These are phyloP conservation scores for Saxicola maurus DNA, from an alignment of 2,797 vertebrate genomes.

Conservation along the genomic window DNA sequence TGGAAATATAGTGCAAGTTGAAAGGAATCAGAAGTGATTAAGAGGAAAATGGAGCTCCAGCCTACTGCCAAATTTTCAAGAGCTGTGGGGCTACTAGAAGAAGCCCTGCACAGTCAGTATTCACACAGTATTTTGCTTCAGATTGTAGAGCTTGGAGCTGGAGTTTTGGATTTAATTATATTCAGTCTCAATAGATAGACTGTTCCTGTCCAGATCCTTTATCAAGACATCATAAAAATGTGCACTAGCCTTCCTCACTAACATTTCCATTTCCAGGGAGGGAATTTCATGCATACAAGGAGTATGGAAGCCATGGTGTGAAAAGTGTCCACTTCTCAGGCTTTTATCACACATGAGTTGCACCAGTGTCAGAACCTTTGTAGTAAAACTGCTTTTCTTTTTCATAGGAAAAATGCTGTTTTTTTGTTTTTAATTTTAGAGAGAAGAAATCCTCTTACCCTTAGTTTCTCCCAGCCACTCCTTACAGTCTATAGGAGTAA, in stretches of 20 bases:
- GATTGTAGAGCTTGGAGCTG: neutral
- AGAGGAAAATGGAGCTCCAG: neutral
- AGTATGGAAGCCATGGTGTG: neutral
- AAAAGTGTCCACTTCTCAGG: neutral
- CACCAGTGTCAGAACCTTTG: neutral
- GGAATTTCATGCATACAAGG: neutral
- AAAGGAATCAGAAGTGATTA: neutral
- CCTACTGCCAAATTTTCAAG: neutral
- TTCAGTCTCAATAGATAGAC: neutral
- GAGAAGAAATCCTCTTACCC: rapidly evolving
- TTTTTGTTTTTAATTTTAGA: neutral
- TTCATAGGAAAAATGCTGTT: rapidly evolving
- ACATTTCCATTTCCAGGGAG: neutral
- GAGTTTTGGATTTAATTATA: neutral
- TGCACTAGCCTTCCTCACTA: no score
- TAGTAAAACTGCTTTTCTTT: neutral
- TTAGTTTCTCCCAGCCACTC: neutral
- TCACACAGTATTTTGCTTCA: neutral
- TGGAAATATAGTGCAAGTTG: neutral
- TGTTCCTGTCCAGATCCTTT: neutral
- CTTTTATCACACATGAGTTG: neutral
- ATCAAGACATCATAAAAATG: neutral
- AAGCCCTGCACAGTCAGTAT: neutral
- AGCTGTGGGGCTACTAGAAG: neutral
- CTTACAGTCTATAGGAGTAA: neutral